Percentiles rank a stretch among this genome's conserved stretches.
These are phyloP conservation scores for Stichodactyla mertensii DNA, from an alignment of 64 coral and sea anemone genomes.

Conservation along the genomic window DNA sequence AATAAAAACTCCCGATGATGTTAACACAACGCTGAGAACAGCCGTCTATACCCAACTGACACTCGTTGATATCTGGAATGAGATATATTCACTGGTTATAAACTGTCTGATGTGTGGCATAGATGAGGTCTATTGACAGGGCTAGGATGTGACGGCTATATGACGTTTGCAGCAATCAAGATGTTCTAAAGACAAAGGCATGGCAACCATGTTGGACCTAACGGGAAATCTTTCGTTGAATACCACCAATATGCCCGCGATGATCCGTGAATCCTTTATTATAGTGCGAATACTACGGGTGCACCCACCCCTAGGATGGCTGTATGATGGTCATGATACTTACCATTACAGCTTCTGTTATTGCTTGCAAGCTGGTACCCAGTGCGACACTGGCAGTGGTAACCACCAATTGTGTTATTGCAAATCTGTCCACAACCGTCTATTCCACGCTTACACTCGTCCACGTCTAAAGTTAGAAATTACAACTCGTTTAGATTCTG, in stretches of 20 bases:
- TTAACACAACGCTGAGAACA: slow-evolving; percentile 41
- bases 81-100: not conserved
- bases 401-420: slow-evolving; percentile 27
- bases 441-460: slow-evolving; percentile 3
- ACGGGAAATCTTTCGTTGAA: too few relatives aligned
- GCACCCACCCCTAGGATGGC: too few relatives aligned
- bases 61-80: slow-evolving; percentile 31
- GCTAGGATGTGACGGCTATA: too few relatives aligned
- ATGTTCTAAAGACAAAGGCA: too few relatives aligned
- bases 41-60: slow-evolving; percentile 6
- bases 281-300: too few relatives aligned
- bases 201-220: too few relatives aligned
- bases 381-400: slow-evolving; percentile 17
- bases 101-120: too few relatives aligned
- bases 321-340: not conserved
- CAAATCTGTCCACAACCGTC: slow-evolving; percentile 23
- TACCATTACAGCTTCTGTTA: slow-evolving; percentile 31
- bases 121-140: too few relatives aligned
- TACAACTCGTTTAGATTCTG: not conserved
- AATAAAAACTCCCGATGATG: slow-evolving; percentile 32
- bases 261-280: too few relatives aligned
- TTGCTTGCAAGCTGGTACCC: slow-evolving; percentile 9
- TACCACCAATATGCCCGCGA: too few relatives aligned
- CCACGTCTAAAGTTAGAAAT: slow-evolving; percentile 6
- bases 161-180: too few relatives aligned